These are phyloP conservation scores for Penaeus monodon DNA, from an alignment of 2,888 invertebrate species.

Conservation along the genomic window DNA sequence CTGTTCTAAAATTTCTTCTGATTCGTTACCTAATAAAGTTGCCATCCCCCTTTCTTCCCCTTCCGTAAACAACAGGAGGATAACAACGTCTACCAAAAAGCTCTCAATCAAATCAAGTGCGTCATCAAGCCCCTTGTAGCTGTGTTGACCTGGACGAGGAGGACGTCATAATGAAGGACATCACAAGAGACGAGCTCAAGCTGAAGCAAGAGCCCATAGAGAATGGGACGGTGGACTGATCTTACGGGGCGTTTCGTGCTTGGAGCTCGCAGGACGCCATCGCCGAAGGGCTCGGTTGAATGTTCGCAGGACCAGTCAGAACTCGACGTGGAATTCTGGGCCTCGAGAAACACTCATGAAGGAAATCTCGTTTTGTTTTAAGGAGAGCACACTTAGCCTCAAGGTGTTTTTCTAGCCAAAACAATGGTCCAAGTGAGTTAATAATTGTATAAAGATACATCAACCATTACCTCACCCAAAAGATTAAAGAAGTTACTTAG, in stretches of 20 bases:
- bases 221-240: slow-evolving; percentile 42
- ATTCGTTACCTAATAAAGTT: background rate
- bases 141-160: slow-evolving; percentile 62
- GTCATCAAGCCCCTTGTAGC: slow-evolving; percentile 62
- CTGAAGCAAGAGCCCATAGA: slow-evolving; percentile 36
- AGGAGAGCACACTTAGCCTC: too few relatives aligned
- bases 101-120: slow-evolving; percentile 62
- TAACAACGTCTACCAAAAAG: slow-evolving; percentile 61
- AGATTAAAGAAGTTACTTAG: too few relatives aligned
- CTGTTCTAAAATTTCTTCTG: background rate
- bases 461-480: too few relatives aligned
- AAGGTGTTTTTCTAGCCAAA: too few relatives aligned
- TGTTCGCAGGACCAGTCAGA: too few relatives aligned
- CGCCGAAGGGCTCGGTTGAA: background rate
- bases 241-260: background rate
- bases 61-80: slow-evolving; percentile 48
- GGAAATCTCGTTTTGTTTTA: too few relatives aligned
- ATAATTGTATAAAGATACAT: too few relatives aligned
- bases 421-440: too few relatives aligned
- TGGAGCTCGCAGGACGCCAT: background rate
- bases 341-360: too few relatives aligned
- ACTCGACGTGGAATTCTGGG: too few relatives aligned
- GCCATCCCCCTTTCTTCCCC: background rate
- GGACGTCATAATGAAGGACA: slow-evolving; percentile 43
- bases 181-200: slow-evolving; percentile 16